phyloP scores from a whole-genome alignment of 1,140 invertebrate species.

The Brachionus rubens region DNA sequence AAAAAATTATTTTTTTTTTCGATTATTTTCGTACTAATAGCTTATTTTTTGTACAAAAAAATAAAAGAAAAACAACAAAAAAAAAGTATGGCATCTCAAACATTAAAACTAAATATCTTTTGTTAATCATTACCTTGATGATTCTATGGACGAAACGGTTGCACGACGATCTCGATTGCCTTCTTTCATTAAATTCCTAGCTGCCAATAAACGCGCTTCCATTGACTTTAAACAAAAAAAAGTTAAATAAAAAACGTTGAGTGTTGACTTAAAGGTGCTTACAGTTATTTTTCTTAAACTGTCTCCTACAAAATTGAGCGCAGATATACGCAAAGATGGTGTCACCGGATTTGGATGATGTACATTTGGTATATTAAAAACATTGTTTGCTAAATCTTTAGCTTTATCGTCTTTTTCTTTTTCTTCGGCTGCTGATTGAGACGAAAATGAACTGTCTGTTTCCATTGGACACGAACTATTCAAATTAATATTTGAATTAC shows the following conservation, averaged over 20 bases:
- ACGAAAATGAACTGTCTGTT: conserved; percentile 19
- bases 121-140: conserved; percentile 27
- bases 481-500: conserved; percentile 1
- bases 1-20: too few species aligned
- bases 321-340: conserved; percentile 30
- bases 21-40: too few species aligned
- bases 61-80: not conserved
- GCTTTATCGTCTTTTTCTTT: not conserved
- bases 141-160: conserved; percentile 27
- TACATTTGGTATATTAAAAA: conserved; percentile 17
- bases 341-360: conserved; percentile 17
- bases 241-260: not conserved
- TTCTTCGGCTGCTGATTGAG: not conserved
- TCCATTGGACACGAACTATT: conserved; percentile 35
- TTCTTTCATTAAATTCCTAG: conserved; percentile 30
- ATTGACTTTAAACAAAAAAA: conserved; percentile 27
- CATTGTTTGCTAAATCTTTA: conserved; percentile 5
- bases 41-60: not conserved
- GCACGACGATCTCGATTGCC: conserved; percentile 39
- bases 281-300: conserved; percentile 15
- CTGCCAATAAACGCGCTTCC: conserved; percentile 26
- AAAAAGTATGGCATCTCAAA: too few species aligned
- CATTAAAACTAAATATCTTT: not conserved
- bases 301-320: conserved; percentile 31
- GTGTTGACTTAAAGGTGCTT: not conserved